phyloP scores from a whole-genome alignment of 2,888 invertebrate species.

The Dasysyrphus albostriatus region DNA sequence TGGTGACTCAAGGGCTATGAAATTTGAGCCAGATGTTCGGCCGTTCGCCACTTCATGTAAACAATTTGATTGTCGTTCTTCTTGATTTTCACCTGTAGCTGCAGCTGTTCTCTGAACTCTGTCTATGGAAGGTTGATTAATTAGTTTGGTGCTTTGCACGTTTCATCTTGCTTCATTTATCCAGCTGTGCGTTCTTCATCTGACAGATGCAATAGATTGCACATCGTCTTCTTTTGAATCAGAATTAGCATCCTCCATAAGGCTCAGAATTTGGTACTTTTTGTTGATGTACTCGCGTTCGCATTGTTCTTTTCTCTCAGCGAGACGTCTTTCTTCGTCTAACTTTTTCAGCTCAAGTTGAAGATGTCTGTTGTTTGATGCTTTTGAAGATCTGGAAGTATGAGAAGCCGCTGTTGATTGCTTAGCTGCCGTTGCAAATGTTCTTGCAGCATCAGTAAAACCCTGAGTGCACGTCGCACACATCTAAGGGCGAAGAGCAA shows the following conservation, averaged over 20 bases:
- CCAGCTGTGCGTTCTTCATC: neutral
- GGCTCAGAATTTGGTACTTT: slow-evolving; percentile 30
- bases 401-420: neutral
- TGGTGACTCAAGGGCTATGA: neutral
- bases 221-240: neutral
- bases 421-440: neutral
- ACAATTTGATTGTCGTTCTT: neutral
- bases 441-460: neutral
- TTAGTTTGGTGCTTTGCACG: neutral
- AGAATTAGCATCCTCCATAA: neutral
- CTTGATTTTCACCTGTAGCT: neutral
- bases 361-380: slow-evolving; percentile 3
- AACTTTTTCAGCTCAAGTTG: slow-evolving; percentile 1
- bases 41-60: neutral
- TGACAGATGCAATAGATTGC: neutral
- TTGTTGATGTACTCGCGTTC: slow-evolving; percentile 31
- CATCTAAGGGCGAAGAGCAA: neutral
- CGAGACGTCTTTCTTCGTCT: slow-evolving; percentile 1
- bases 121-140: neutral
- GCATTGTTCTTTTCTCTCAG: slow-evolving; percentile 1
- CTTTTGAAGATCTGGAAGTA: slow-evolving; percentile 10
- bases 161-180: neutral
- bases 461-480: neutral
- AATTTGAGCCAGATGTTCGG: neutral
- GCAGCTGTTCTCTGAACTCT: neutral